Evolutionary conservation across 2,888 invertebrate species (phyloP), one percentile per base, ranked within the genome.

Genomic region (Tachina grossa): DNA sequence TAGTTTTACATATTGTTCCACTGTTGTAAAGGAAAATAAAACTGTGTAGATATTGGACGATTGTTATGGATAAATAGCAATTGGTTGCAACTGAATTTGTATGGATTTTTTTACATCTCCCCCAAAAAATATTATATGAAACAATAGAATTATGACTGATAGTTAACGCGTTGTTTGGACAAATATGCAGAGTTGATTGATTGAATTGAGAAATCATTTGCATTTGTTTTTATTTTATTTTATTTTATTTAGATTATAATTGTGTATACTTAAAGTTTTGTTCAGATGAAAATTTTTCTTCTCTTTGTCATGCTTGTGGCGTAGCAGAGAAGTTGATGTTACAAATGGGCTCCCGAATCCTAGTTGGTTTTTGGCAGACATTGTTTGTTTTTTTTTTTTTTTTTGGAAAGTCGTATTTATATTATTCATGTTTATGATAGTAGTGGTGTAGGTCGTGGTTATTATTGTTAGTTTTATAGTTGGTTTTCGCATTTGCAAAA

Each of bases 311-410:
- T 89, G 90, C 90, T 91, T 92, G 90, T 90, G 87, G 89, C 92
- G 92, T 88, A 92, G 92, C 83, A 91, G 79, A 89, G 92, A 92
- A 88, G 90, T 90, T 84, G 92, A 81, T 88, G 90, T 87, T 88
- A 92, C 85, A 90, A 92, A 92, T 88, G 92, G 92, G 90, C 92
- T 92, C 88, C 92, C 92, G 89, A 90, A 92, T 92, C 92, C 92
- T 92, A 91, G 90, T 88, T 83, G 61, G 74, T 79, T 74, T n/a
- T 82, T 57, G 59, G 72, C 61, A 68, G 76, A 79, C 41, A 66
- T 53, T 72, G 16, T 77, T 45, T 66, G 66, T 61, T n/a, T 77
- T 57, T 47, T 61, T 68, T 69, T 43, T 69, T 53, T 66, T 69
- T 69, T 71, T 76, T 74, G 49, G 51, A 69, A 72, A 81, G 66